These are phyloP conservation scores for Progne subis DNA, from an alignment of 2,113 vertebrate genomes.

Conservation along the genomic window DNA sequence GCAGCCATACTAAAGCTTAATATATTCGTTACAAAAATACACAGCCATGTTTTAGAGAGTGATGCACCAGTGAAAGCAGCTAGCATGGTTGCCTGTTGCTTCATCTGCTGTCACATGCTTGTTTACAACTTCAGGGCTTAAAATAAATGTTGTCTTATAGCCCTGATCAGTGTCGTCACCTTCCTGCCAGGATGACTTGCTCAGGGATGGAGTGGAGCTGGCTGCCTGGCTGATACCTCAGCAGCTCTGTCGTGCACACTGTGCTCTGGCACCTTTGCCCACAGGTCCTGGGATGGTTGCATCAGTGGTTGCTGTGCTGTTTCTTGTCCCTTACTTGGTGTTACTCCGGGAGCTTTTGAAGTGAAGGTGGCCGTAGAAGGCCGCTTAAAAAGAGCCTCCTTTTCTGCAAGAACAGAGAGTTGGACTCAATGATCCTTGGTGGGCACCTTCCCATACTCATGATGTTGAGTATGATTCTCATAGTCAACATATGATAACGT, in stretches of 20 bases:
- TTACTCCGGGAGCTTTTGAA: accelerated
- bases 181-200: background rate
- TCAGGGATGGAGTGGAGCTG: background rate
- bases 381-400: background rate
- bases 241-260: accelerated
- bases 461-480: background rate
- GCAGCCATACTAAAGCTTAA: background rate
- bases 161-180: background rate
- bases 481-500: too few species aligned
- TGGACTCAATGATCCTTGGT: accelerated
- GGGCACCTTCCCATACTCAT: background rate
- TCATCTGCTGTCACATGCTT: constrained; percentile 36
- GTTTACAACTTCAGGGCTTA: constrained; percentile 28
- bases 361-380: background rate
- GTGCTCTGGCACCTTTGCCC: background rate
- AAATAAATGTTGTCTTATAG: constrained; percentile 24
- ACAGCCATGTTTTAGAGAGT: background rate
- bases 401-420: background rate
- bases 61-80: background rate
- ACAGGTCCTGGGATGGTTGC: accelerated
- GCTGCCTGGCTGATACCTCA: background rate
- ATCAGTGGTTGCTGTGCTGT: background rate
- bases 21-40: background rate
- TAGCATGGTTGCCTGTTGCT: background rate
- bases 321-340: background rate